phyloP scores from a whole-genome alignment of 2,888 invertebrate species.

The Brenthis ino region DNA sequence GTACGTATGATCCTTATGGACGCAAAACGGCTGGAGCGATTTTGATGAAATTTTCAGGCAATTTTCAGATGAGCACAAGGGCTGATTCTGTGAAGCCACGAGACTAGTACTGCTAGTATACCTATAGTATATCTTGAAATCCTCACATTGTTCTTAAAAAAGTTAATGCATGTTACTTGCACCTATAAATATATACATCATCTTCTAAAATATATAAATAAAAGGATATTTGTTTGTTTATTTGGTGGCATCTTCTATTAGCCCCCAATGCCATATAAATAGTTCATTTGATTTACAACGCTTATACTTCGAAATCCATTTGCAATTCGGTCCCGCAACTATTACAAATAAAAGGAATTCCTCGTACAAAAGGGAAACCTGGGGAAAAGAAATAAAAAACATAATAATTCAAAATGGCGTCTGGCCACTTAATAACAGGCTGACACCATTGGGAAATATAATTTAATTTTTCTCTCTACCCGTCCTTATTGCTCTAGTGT shows the following conservation, averaged over 20 bases:
- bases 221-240: slow-evolving; percentile 18
- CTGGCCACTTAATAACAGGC: slow-evolving; percentile 83
- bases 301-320: slow-evolving; percentile 63
- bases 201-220: background rate
- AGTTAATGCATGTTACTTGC: no score
- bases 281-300: slow-evolving; percentile 57
- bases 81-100: no score
- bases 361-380: slow-evolving; percentile 73
- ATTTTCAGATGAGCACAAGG: no score
- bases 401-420: slow-evolving; percentile 83
- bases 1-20: no score
- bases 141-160: no score
- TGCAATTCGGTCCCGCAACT: slow-evolving; percentile 69
- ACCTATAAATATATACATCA: no score
- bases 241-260: slow-evolving; percentile 42
- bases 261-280: slow-evolving; percentile 51
- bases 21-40: no score
- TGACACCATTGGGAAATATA: slow-evolving; percentile 83
- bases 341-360: slow-evolving; percentile 77
- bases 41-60: no score
- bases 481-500: slow-evolving; percentile 52
- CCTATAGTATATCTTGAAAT: no score
- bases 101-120: no score
- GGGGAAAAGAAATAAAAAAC: slow-evolving; percentile 75
- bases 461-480: slow-evolving; percentile 79